phyloP scores from a whole-genome alignment of 2,797 vertebrate species.

The Babyrousa celebensis region DNA sequence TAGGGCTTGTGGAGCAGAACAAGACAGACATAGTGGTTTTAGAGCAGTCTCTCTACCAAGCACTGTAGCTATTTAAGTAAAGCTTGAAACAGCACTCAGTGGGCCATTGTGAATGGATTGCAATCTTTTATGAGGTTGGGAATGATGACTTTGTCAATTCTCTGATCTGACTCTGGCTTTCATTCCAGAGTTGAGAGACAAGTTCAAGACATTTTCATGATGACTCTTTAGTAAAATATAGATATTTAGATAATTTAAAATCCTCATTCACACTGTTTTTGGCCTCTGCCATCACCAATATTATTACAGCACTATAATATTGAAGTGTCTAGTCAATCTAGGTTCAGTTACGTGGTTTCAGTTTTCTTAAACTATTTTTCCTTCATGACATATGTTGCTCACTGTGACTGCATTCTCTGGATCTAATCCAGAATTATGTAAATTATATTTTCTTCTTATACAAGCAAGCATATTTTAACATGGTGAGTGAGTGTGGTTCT shows the following conservation, averaged over 20 bases:
- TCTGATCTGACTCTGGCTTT: too few species aligned
- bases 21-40: neutral
- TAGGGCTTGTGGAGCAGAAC: too few species aligned
- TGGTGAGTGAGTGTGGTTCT: neutral
- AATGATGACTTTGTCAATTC: too few species aligned
- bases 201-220: too few species aligned
- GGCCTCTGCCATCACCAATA: too few species aligned
- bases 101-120: too few species aligned
- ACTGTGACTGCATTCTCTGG: neutral
- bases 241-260: neutral
- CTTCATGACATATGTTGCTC: neutral
- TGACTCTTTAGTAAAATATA: too few species aligned
- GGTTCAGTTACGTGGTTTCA: neutral
- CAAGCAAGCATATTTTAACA: neutral
- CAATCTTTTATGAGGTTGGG: too few species aligned
- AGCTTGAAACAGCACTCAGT: too few species aligned
- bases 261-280: neutral
- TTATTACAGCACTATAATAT: neutral
- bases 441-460: neutral
- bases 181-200: too few species aligned
- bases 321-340: neutral
- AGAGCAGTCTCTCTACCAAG: neutral
- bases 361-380: neutral
- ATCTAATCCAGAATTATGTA: too few species aligned
- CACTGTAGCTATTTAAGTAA: neutral